Base-by-base conservation (phyloP, 2,113 vertebrate species). In the Tricholaema leucomelas region DNA sequence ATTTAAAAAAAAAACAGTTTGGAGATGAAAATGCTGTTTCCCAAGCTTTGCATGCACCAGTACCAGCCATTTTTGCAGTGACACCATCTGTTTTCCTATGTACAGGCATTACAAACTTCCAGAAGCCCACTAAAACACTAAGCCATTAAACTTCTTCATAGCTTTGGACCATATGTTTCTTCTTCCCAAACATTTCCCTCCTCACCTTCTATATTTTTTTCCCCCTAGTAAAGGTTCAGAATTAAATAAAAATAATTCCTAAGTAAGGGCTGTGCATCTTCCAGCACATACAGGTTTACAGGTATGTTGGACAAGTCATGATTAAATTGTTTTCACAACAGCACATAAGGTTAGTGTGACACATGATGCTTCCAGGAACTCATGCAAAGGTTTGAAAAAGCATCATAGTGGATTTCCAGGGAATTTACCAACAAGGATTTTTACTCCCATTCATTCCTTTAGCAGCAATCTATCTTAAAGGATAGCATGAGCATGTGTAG, bases 41-140 rank as follows among this genome's bases (percentile, higher is more conserved):
- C 67, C 52, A 84, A 56, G 66, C 42, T 95, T 74, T 86, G 73
- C 71, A 90, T 63, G 87, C 88, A 73, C 46, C 66, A 91, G 38
- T 84, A 71, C 16, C 20, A 59, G 90, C 83, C 87, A 95, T 89
- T 97, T 93, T 95, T 91, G 71, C 36, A 52, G 78, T 76, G 71
- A 30, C 31, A 70, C 92, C 96, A 97, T 96, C 96, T 97, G 96
- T 86, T 95, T 96, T 90, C 54, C 81, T 70, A 76, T 31, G 59
- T 67, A 46, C 31, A 65, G 70, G 56, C 80, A 94, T 59, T 84
- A 86, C 67, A 91, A 91, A 84, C 56, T 96, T 96, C 86, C 89
- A 96, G 78, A 94, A 95, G 92, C 75, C 92, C 93, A 87, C 86
- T 50, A 91, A 95, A 91, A 90, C 87, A 91, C 66, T 87, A 92